These are phyloP conservation scores for Horisme vitalbata DNA, from an alignment of 2,888 invertebrate species.

Conservation along the genomic window DNA sequence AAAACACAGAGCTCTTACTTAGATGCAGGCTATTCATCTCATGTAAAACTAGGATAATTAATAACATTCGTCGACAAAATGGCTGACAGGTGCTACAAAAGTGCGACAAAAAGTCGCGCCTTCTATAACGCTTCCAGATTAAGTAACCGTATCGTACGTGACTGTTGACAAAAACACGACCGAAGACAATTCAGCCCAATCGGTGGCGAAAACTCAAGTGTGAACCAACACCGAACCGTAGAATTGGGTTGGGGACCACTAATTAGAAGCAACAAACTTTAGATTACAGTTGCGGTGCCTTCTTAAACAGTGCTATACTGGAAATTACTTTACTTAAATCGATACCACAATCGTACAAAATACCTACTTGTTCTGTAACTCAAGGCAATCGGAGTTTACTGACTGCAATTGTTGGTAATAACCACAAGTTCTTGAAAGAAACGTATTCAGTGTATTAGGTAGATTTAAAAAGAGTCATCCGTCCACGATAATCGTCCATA, in stretches of 20 bases:
- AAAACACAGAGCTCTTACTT: too few species aligned
- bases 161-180: constrained; percentile 68
- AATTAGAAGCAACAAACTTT: constrained; percentile 34
- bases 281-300: constrained; percentile 17
- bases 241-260: constrained; percentile 28
- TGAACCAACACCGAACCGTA: constrained; percentile 22
- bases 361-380: neutral
- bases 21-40: too few species aligned
- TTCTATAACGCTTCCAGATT: constrained; percentile 24
- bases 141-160: constrained; percentile 64
- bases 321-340: constrained; percentile 14
- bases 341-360: neutral
- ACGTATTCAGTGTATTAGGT: too few species aligned
- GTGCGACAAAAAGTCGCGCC: constrained; percentile 11
- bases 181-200: constrained; percentile 48
- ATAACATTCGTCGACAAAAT: neutral
- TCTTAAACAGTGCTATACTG: constrained; percentile 17
- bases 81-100: neutral
- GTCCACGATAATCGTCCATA: too few species aligned
- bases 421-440: too few species aligned
- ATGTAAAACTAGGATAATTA: too few species aligned
- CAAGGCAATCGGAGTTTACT: too few species aligned
- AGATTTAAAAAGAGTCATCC: too few species aligned
- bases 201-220: constrained; percentile 42
- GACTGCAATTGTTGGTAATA: too few species aligned